Evolutionary conservation across 2,797 vertebrate genomes (phyloP).

Genomic region (Chanos chanos): DNA sequence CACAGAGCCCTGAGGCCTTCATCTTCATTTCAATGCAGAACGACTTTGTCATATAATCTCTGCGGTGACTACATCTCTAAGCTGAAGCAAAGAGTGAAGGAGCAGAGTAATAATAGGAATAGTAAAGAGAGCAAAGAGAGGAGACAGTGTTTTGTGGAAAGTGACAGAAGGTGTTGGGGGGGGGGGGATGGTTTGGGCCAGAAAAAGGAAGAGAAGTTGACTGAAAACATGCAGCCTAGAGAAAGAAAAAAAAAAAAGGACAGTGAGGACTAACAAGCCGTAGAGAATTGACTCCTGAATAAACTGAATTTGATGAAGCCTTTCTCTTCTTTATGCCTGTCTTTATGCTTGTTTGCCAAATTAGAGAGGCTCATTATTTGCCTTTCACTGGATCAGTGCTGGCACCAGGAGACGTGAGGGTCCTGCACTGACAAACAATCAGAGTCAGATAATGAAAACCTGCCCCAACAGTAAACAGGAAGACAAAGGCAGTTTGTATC

Average conservation of each 20-base stretch:
- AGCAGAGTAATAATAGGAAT: conserved; percentile 24
- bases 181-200: conserved; percentile 48
- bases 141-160: conserved; percentile 26
- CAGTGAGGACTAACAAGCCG: conserved; percentile 47
- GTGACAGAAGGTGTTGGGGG: neutral
- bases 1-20: conserved; percentile 40
- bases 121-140: conserved; percentile 1
- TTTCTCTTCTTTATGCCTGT: neutral
- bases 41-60: conserved; percentile 46
- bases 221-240: conserved; percentile 41
- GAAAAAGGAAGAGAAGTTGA: conserved; percentile 13
- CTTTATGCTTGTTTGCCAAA: conserved; percentile 24
- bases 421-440: conserved; percentile 33
- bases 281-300: conserved; percentile 27
- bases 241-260: conserved; percentile 57
- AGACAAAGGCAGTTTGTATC: conserved; percentile 24
- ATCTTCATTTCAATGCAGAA: conserved; percentile 47
- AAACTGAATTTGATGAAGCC: conserved; percentile 40
- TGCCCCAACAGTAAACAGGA: conserved; percentile 27
- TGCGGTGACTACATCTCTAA: conserved; percentile 58
- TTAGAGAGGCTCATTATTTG: conserved; percentile 37
- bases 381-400: conserved; percentile 21
- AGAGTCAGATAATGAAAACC: conserved; percentile 30
- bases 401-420: conserved; percentile 21
- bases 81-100: conserved; percentile 31